Evolutionary conservation across 1,140 invertebrate species (phyloP).

Genomic region (Galendromus occidentalis): DNA sequence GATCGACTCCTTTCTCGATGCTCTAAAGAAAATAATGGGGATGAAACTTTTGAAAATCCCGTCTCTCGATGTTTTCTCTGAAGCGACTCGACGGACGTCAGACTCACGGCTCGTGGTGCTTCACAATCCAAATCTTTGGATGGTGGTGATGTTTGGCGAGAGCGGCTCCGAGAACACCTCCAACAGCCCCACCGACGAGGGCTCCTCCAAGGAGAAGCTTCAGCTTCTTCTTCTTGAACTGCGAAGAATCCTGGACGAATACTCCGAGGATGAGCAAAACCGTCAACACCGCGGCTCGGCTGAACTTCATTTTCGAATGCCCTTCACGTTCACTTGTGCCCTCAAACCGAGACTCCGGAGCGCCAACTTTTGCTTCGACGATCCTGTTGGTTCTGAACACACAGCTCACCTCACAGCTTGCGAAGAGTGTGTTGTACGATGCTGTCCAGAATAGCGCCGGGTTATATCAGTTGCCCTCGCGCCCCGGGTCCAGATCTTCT

Average conservation of each 20-base stretch:
- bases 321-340: too few species aligned
- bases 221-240: background rate
- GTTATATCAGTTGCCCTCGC: too few species aligned
- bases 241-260: background rate
- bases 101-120: background rate
- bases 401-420: too few species aligned
- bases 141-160: constrained; percentile 1
- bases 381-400: too few species aligned
- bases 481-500: too few species aligned
- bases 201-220: background rate
- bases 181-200: background rate
- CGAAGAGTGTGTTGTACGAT: too few species aligned
- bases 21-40: background rate
- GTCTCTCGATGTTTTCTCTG: background rate
- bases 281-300: too few species aligned
- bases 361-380: too few species aligned
- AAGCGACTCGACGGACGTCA: background rate
- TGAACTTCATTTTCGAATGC: too few species aligned
- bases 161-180: background rate
- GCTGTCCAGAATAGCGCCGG: too few species aligned
- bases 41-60: background rate
- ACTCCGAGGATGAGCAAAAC: too few species aligned
- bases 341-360: too few species aligned
- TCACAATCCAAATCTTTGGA: background rate
- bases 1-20: background rate